Percentiles rank a stretch among this genome's conserved stretches.
Conservation (phyloP, 1,140 invertebrate species). For the Heliconius melpomene region DNA sequence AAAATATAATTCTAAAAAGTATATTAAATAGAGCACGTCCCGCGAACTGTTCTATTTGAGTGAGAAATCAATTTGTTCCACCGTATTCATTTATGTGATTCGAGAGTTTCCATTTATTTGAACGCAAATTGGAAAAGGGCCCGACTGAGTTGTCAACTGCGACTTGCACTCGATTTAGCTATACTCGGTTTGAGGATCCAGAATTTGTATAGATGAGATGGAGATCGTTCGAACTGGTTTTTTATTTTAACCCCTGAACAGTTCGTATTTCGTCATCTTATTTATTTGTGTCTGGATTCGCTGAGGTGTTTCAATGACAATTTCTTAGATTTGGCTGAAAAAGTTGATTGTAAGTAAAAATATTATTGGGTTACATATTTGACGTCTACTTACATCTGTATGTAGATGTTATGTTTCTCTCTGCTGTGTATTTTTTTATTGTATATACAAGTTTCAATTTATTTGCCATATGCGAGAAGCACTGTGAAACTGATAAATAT, state of each 20-base stretch:
- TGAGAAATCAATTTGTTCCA: constrained; percentile 76
- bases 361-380: too few species aligned
- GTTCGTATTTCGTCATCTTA: constrained; percentile 9
- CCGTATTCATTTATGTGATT: constrained; percentile 73
- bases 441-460: too few species aligned
- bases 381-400: too few species aligned
- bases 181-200: constrained; percentile 30
- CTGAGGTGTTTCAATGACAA: neutral
- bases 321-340: neutral
- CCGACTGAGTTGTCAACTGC: constrained; percentile 61
- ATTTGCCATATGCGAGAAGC: too few species aligned
- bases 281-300: constrained; percentile 6
- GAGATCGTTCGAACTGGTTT: neutral
- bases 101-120: constrained; percentile 69
- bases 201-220: constrained; percentile 7
- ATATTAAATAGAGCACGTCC: constrained; percentile 45
- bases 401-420: too few species aligned
- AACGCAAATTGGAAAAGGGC: constrained; percentile 72
- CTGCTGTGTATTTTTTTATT: too few species aligned
- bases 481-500: too few species aligned
- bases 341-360: neutral
- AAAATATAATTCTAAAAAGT: constrained; percentile 11
- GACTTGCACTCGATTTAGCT: constrained; percentile 35
- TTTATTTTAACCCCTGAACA: constrained; percentile 5
- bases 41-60: constrained; percentile 64